Evolutionary conservation across 2,113 vertebrate genomes (phyloP).

Genomic region (Clinocottus analis): DNA sequence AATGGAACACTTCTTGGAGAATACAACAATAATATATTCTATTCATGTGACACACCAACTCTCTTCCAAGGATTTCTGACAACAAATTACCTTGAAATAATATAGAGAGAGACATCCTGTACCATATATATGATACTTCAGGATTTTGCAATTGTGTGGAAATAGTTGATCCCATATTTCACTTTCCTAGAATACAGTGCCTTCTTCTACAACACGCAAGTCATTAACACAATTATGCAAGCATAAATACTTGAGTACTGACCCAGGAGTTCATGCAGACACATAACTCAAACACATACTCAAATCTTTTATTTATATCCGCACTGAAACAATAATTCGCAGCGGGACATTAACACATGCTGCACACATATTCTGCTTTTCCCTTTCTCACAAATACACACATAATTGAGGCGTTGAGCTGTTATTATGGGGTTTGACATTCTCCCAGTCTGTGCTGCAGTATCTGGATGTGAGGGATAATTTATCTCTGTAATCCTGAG

Average conservation of each 20-base stretch:
- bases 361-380: background rate
- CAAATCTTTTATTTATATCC: background rate
- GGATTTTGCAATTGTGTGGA: background rate
- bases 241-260: background rate
- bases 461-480: conserved; percentile 28
- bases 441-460: conserved; percentile 8
- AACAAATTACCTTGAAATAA: conserved; percentile 10
- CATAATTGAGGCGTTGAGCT: conserved; percentile 16
- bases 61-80: background rate
- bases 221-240: background rate
- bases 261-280: background rate
- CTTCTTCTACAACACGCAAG: background rate
- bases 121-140: background rate
- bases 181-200: background rate
- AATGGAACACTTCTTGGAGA: background rate
- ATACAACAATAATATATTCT: background rate
- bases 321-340: background rate
- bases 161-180: background rate
- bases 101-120: background rate
- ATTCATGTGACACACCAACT: background rate
- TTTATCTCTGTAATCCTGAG: conserved; percentile 52
- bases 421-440: conserved; percentile 33
- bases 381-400: background rate
- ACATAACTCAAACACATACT: background rate
- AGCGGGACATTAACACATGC: background rate